Base-by-base conservation (phyloP, 1,140 invertebrate species). In the Forficula auricularia region DNA sequence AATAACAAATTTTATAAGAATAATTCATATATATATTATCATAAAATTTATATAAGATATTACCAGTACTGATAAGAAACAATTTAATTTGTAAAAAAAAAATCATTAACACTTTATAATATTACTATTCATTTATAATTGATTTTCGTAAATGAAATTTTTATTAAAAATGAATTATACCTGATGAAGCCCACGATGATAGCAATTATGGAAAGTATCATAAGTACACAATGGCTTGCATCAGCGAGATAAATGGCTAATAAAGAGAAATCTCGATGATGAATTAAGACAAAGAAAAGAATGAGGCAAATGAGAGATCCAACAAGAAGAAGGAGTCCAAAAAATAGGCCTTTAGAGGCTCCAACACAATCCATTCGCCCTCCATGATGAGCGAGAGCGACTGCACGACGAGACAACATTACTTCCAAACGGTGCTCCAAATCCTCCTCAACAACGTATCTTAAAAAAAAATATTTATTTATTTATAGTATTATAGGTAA, bases 291-390 rank as follows among this genome's bases (percentile, higher is more conserved):
- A 65, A 92, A 92, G 77, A 91, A 94, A 19, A 92, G 72, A 50
- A 92, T 91, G 54, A 92, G 66, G 59, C 86, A 91, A 57, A 91
- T 92, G 34, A 91, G 67, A 3, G 86, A 85, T n/a, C 80, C 83
- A 20, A 91, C 87, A 41, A 92, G 65, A 31, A 90, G 71, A 14
- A 94, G 71, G 13, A 92, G 72, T 46, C 87, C 88, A 61, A 87
- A 84, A 72, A 94, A 94, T n/a, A 91, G 70, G 48, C 88, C 88
- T 57, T 87, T 86, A 57, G 83, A 88, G 32, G 88, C 86, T 12
- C 88, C 87, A 22, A 90, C 82, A 59, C 87, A 94, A 61, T 91
- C 86, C 32, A 90, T 82, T 42, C 82, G 71, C 42, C 80, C 80
- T 42, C 77, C 73, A 48, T 79, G 77, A 61, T 67, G 63, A 37